A percentile compares a stretch with the other conserved stretches of the same genome.
phyloP scores from a whole-genome alignment of 2,113 vertebrate species.

The Geothlypis trichas region DNA sequence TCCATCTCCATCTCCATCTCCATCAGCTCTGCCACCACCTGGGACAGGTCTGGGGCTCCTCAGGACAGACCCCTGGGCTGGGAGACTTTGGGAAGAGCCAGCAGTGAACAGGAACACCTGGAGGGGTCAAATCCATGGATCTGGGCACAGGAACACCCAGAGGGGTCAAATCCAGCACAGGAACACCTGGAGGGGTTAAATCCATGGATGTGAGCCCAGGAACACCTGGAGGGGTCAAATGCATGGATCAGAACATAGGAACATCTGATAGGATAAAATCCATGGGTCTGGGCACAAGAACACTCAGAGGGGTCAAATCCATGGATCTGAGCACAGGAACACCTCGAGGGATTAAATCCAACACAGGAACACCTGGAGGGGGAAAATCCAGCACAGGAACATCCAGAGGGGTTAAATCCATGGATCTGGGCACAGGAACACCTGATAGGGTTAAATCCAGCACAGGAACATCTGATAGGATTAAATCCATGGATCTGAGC shows the following conservation, averaged over 20 bases:
- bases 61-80: background rate
- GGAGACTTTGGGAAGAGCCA: background rate
- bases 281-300: background rate
- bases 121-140: background rate
- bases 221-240: background rate
- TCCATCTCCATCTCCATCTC: background rate
- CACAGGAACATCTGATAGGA: too few species aligned
- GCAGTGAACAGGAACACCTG: background rate
- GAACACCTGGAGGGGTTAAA: background rate
- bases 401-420: background rate
- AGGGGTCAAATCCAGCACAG: background rate
- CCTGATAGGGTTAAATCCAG: background rate
- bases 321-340: background rate
- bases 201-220: background rate
- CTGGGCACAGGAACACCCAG: background rate
- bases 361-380: rapidly evolving
- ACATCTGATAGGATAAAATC: background rate
- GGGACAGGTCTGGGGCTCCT: background rate
- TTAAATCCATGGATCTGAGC: background rate
- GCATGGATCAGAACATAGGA: background rate
- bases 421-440: background rate
- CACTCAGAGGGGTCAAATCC: background rate
- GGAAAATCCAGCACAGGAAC: background rate
- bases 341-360: background rate
- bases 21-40: background rate